phyloP scores from a whole-genome alignment of 2,888 invertebrate genomes.

The Nemapogon koenigi region DNA sequence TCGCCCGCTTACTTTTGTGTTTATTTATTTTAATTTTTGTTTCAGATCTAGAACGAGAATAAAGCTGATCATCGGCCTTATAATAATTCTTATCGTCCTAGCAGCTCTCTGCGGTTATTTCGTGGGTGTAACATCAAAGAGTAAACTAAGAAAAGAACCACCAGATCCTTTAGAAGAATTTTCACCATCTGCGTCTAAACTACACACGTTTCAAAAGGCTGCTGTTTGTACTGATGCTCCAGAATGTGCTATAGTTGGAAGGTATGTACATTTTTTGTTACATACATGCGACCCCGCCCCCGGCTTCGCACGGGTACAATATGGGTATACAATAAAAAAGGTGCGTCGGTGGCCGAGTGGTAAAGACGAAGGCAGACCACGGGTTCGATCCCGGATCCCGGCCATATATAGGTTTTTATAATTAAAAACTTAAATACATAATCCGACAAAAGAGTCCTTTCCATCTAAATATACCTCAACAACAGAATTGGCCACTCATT shows the following conservation, averaged over 20 bases:
- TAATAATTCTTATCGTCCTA: constrained; percentile 32
- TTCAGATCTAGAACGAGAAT: constrained; percentile 40
- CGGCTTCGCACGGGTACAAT: too few relatives aligned
- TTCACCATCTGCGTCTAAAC: constrained; percentile 70
- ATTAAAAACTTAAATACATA: too few relatives aligned
- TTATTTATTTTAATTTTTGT: constrained; percentile 19
- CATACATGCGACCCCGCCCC: too few relatives aligned
- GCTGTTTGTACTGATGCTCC: constrained; percentile 82
- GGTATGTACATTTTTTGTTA: constrained; percentile 54
- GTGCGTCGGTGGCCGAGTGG: too few relatives aligned
- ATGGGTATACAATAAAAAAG: too few relatives aligned
- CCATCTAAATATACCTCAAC: too few relatives aligned
- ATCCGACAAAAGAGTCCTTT: too few relatives aligned
- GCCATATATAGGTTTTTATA: too few relatives aligned
- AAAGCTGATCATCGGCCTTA: constrained; percentile 30
- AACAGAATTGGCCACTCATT: too few relatives aligned
- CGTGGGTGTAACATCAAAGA: constrained; percentile 30
- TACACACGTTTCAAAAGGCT: constrained; percentile 71
- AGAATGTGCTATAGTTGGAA: constrained; percentile 79
- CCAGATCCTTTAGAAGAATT: constrained; percentile 70
- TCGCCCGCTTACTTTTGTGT: neutral
- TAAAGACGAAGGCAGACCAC: too few relatives aligned
- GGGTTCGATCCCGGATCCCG: too few relatives aligned
- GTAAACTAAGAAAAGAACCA: constrained; percentile 38
- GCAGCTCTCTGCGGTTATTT: constrained; percentile 40